A percentile compares a stretch with the other conserved stretches of the same genome.
phyloP scores from a whole-genome alignment of 2,797 vertebrate genomes.

The Coranthus polyacanthus region DNA sequence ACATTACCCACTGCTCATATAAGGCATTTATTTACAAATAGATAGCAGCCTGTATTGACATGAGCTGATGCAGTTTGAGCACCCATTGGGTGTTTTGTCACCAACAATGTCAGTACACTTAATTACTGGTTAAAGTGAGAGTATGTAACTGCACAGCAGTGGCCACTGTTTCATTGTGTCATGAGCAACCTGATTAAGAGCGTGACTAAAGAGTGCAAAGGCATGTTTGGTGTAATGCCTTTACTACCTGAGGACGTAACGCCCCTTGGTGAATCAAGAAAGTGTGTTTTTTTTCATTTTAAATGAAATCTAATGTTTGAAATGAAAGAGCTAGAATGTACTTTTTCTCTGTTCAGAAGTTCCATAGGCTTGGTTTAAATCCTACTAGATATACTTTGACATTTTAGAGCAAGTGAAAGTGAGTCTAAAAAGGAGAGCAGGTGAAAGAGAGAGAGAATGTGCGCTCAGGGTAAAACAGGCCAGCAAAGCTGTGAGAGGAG shows the following conservation, averaged over 20 bases:
- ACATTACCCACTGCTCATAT: not conserved
- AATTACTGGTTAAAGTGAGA: not conserved
- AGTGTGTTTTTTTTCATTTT: too few relatives aligned
- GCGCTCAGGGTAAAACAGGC: slow-evolving; percentile 51
- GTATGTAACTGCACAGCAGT: not conserved
- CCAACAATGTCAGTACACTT: not conserved
- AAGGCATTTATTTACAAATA: slow-evolving; percentile 1
- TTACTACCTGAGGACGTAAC: slow-evolving; percentile 1
- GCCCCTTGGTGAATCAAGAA: not conserved
- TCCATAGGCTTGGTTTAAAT: slow-evolving; percentile 26
- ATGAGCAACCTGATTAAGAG: slow-evolving; percentile 1
- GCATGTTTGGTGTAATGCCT: not conserved
- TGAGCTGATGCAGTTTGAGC: not conserved
- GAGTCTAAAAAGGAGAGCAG: not conserved
- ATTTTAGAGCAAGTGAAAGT: slow-evolving; percentile 30
- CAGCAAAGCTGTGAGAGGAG: slow-evolving; percentile 51
- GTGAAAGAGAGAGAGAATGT: slow-evolving; percentile 3
- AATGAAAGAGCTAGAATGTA: not conserved
- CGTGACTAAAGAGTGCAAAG: not conserved
- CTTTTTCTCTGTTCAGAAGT: slow-evolving; percentile 7
- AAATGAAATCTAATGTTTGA: not conserved
- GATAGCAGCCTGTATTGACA: not conserved
- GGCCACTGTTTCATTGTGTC: not conserved
- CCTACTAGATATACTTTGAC: slow-evolving; percentile 45
- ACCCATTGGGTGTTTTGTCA: not conserved